A percentile compares a stretch with the other conserved stretches of the same genome.
These are phyloP conservation scores for Danio tinwini DNA, from an alignment of 2,797 vertebrate genomes.

Conservation along the genomic window DNA sequence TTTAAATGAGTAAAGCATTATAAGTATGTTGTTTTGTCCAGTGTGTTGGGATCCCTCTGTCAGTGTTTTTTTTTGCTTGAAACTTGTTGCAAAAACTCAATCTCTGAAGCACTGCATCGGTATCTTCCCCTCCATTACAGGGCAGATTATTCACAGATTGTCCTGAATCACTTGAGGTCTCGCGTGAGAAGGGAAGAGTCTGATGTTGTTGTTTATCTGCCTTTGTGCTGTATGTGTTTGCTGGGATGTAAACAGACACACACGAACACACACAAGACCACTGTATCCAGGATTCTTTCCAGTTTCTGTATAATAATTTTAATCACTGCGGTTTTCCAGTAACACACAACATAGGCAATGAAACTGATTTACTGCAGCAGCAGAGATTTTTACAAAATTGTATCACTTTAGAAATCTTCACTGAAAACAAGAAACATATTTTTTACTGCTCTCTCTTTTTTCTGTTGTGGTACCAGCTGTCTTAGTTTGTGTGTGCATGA, in stretches of 20 bases:
- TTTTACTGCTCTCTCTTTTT: constrained; percentile 26
- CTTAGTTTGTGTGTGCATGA: neutral
- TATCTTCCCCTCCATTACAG: constrained; percentile 57
- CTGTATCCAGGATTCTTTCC: constrained; percentile 46
- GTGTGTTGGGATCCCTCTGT: constrained; percentile 34
- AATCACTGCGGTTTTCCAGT: constrained; percentile 41
- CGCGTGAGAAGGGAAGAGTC: constrained; percentile 75
- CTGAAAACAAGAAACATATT: constrained; percentile 11
- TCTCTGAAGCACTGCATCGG: constrained; percentile 57
- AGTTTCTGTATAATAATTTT: constrained; percentile 45
- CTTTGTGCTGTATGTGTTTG: constrained; percentile 68
- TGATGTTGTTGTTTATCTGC: constrained; percentile 70
- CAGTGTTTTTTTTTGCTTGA: constrained; percentile 58
- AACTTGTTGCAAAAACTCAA: constrained; percentile 47
- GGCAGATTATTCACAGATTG: constrained; percentile 76
- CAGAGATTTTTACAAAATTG: constrained; percentile 28
- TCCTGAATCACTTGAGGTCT: constrained; percentile 67
- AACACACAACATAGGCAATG: constrained; percentile 23
- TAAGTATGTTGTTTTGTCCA: neutral
- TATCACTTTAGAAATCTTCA: constrained; percentile 15
- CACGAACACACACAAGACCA: constrained; percentile 43
- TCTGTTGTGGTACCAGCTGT: constrained; percentile 5
- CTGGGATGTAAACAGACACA: constrained; percentile 39
- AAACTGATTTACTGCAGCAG: constrained; percentile 39
- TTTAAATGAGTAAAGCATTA: neutral